A percentile compares a stretch with the other conserved stretches of the same genome.
Conservation (phyloP, 2,113 vertebrate genomes). For the Aramus guarauna region DNA sequence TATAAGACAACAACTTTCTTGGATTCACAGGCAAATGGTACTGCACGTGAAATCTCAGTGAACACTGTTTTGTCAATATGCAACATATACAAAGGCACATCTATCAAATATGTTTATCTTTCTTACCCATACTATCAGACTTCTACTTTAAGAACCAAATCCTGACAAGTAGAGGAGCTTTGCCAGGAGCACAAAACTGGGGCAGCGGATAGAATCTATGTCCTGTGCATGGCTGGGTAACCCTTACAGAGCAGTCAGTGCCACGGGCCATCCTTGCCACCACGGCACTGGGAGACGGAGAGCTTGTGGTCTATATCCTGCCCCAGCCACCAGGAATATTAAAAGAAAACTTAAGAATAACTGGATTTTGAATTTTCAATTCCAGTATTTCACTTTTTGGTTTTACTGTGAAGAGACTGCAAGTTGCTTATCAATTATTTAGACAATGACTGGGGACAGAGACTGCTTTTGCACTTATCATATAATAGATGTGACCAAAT, state of each 20-base stretch:
- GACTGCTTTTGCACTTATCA: not conserved
- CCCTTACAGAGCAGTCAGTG: not conserved
- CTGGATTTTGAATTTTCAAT: not conserved
- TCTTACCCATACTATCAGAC: not conserved
- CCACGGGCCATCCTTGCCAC: not conserved
- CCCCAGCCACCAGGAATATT: not conserved
- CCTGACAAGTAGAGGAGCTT: not conserved
- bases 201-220: not conserved
- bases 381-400: not conserved
- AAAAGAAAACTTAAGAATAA: not conserved
- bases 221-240: not conserved
- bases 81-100: not conserved
- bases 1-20: not conserved
- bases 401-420: not conserved
- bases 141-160: not conserved
- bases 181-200: not conserved
- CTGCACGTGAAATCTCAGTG: not conserved
- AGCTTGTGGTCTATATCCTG: not conserved
- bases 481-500: not conserved
- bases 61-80: not conserved
- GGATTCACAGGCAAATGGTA: not conserved
- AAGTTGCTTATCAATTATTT: not conserved
- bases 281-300: accelerated
- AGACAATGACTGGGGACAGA: not conserved
- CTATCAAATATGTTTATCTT: not conserved